Evolutionary conservation across 2,797 vertebrate genomes (phyloP).

Genomic region (Sparus aurata): DNA sequence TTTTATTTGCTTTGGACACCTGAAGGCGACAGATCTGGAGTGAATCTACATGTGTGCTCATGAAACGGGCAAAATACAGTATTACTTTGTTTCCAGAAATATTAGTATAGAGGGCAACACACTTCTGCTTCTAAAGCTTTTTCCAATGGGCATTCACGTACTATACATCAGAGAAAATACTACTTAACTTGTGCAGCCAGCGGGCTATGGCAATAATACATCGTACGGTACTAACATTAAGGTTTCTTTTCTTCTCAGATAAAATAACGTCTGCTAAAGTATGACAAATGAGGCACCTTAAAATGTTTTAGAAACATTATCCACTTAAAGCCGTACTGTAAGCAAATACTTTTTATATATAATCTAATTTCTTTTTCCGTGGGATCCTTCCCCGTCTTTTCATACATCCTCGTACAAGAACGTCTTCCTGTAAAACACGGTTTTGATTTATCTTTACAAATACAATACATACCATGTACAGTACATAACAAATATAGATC

Average conservation of each 20-base stretch:
- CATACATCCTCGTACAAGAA: conserved; percentile 76
- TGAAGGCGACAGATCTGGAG: conserved; percentile 77
- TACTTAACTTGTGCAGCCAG: conserved; percentile 84
- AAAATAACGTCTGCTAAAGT: conserved; percentile 83
- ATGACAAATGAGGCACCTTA: conserved; percentile 86
- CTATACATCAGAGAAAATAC: conserved; percentile 82
- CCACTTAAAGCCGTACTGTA: conserved; percentile 85
- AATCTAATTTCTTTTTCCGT: conserved; percentile 81
- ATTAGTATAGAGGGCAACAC: conserved; percentile 79
- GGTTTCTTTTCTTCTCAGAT: conserved; percentile 78
- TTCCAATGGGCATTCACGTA: conserved; percentile 80
- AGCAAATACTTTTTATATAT: conserved; percentile 84
- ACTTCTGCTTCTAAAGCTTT: conserved; percentile 84
- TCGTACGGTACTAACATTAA: conserved; percentile 79
- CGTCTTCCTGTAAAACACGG: conserved; percentile 81
- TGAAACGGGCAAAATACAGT: conserved; percentile 74
- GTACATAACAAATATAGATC: conserved; percentile 87
- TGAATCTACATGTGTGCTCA: conserved; percentile 81
- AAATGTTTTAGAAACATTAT: conserved; percentile 84
- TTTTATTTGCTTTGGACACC: conserved; percentile 76
- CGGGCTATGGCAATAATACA: conserved; percentile 83
- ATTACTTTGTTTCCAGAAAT: conserved; percentile 75
- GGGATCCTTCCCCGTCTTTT: conserved; percentile 70
- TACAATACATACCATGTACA: conserved; percentile 86
- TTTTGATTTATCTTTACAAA: conserved; percentile 84